Evolutionary conservation across 1,140 invertebrate species (phyloP).

Genomic region (Aporrectodea caliginosa): DNA sequence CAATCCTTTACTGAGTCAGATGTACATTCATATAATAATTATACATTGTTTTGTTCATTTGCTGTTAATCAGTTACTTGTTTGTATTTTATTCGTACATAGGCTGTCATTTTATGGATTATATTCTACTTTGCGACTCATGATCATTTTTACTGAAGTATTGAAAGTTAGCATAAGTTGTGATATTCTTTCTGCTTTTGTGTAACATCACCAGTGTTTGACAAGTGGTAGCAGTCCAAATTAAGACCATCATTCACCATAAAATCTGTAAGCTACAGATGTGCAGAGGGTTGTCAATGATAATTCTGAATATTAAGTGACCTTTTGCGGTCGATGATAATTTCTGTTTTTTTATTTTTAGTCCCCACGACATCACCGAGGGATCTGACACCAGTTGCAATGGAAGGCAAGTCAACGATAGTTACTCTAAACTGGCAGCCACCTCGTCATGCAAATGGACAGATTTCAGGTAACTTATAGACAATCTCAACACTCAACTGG

Average conservation of each 20-base stretch:
- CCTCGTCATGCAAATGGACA: slow-evolving; percentile 81
- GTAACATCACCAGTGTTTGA: neutral
- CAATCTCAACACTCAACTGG: neutral
- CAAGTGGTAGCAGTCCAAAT: neutral
- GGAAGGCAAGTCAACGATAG: slow-evolving; percentile 61
- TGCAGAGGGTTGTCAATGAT: neutral
- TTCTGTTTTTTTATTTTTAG: too few species aligned
- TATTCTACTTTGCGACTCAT: too few species aligned
- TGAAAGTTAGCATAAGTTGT: neutral
- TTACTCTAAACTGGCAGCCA: slow-evolving; percentile 81
- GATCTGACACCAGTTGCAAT: slow-evolving; percentile 74
- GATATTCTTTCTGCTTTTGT: too few species aligned
- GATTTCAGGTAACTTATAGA: slow-evolving; percentile 60
- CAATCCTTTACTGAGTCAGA: neutral
- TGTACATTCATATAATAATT: neutral
- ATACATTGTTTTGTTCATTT: neutral
- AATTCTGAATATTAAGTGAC: neutral
- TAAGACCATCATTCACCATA: neutral
- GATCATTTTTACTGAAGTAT: neutral
- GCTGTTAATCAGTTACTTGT: neutral
- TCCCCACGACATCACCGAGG: slow-evolving; percentile 64
- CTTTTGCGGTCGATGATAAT: too few species aligned
- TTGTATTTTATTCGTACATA: too few species aligned
- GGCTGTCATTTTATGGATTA: too few species aligned
- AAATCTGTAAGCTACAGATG: neutral